Evolutionary conservation across 2,888 invertebrate genomes (phyloP).

Genomic region (Synergus japonicus): DNA sequence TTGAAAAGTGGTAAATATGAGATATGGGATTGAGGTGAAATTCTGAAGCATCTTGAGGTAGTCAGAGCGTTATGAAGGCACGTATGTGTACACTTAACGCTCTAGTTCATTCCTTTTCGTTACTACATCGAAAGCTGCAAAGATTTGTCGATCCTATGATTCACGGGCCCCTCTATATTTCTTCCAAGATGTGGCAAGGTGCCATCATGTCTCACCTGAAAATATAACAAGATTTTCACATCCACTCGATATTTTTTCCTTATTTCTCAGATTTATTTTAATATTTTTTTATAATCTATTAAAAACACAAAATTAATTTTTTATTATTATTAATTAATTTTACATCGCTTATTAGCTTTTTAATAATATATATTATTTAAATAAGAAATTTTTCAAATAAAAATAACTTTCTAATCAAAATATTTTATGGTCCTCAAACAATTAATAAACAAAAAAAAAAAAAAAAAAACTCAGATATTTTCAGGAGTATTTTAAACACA

Average conservation of each 20-base stretch:
- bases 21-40: not conserved
- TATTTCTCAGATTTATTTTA: constrained; percentile 11
- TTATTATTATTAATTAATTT: too few relatives aligned
- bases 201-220: constrained; percentile 34
- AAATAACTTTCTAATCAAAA: not conserved
- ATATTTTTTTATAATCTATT: not conserved
- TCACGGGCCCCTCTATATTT: constrained; percentile 11
- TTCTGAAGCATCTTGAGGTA: not conserved
- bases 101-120: constrained; percentile 53
- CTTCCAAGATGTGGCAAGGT: constrained; percentile 28
- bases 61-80: constrained; percentile 40
- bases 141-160: constrained; percentile 18
- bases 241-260: constrained; percentile 13
- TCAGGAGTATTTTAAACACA: not conserved
- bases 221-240: constrained; percentile 39
- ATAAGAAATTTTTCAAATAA: too few relatives aligned
- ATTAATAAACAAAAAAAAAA: not conserved
- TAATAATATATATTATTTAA: too few relatives aligned
- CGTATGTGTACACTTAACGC: constrained; percentile 60
- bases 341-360: too few relatives aligned
- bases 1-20: not conserved
- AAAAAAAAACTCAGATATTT: not conserved
- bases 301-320: not conserved
- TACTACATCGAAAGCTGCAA: constrained; percentile 14
- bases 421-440: not conserved